Conservation (phyloP, 23 tunicate species). For the Aplidium turbinatum region DNA sequence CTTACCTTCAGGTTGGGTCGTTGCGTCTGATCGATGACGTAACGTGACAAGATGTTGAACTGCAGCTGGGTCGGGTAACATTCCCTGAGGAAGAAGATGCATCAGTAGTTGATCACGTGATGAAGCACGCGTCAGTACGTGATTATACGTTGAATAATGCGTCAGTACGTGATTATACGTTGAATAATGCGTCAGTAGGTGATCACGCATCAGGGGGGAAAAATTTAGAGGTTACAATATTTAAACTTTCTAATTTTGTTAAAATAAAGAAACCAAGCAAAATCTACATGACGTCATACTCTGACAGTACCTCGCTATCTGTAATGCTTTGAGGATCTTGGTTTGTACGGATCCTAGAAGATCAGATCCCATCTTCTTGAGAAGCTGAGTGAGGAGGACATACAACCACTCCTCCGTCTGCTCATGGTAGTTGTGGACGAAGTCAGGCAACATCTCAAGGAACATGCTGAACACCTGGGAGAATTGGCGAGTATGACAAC, state of each 20-base stretch:
- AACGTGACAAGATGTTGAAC: slow-evolving; percentile 85
- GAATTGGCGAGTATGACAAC: no score
- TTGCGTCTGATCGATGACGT: slow-evolving; percentile 89
- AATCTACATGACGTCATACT: neutral
- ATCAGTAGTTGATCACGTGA: no score
- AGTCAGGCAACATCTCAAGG: slow-evolving; percentile 91
- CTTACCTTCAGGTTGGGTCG: slow-evolving; percentile 83
- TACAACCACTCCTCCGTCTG: slow-evolving; percentile 80
- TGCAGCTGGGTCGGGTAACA: slow-evolving; percentile 70
- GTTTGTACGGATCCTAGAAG: slow-evolving; percentile 85
- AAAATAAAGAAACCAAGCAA: slow-evolving; percentile 2
- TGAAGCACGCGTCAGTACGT: no score
- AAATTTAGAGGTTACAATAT: no score
- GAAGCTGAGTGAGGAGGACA: slow-evolving; percentile 71
- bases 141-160: no score
- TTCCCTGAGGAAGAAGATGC: no score
- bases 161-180: no score
- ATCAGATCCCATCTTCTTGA: slow-evolving; percentile 91
- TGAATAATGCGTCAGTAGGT: no score
- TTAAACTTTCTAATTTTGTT: neutral
- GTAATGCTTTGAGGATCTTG: slow-evolving; percentile 81
- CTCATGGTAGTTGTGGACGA: slow-evolving; percentile 67
- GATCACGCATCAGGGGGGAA: no score
- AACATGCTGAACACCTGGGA: slow-evolving; percentile 97
- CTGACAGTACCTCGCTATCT: slow-evolving; percentile 57